Percentiles rank a stretch among this genome's conserved stretches.
phyloP scores from a whole-genome alignment of 2,797 vertebrate species.

The Semotilus atromaculatus region DNA sequence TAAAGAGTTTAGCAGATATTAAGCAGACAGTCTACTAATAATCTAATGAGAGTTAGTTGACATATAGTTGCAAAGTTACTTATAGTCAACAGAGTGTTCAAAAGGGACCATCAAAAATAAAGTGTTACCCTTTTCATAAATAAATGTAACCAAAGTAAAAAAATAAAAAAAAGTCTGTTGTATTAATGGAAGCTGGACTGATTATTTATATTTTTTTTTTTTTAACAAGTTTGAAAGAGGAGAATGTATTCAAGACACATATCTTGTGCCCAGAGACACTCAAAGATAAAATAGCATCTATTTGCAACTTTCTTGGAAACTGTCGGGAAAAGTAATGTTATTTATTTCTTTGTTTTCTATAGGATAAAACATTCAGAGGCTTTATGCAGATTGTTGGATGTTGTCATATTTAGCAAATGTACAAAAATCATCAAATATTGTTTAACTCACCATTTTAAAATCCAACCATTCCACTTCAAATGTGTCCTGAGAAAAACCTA shows the following conservation, averaged over 20 bases:
- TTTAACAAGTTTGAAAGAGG: not conserved
- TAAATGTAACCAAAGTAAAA: not conserved
- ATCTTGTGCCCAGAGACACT: not conserved
- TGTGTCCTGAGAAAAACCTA: not conserved
- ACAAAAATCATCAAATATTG: not conserved
- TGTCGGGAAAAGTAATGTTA: not conserved
- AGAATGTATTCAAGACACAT: not conserved
- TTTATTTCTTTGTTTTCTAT: not conserved
- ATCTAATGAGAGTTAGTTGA: too few relatives aligned
- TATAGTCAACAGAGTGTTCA: too few relatives aligned
- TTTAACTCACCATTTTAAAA: not conserved
- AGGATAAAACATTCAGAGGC: too few relatives aligned
- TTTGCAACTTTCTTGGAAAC: not conserved
- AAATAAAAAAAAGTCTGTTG: too few relatives aligned
- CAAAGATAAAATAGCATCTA: not conserved
- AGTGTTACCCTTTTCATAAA: too few relatives aligned
- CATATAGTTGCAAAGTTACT: too few relatives aligned
- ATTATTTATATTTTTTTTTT: too few relatives aligned
- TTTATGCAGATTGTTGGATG: not conserved
- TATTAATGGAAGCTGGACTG: not conserved
- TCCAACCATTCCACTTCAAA: not conserved
- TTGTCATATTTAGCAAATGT: not conserved
- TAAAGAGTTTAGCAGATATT: too few relatives aligned
- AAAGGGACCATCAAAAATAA: too few relatives aligned
- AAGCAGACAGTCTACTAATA: too few relatives aligned